These are phyloP conservation scores for Mya arenaria DNA, from an alignment of 1,140 invertebrate species.

Conservation along the genomic window DNA sequence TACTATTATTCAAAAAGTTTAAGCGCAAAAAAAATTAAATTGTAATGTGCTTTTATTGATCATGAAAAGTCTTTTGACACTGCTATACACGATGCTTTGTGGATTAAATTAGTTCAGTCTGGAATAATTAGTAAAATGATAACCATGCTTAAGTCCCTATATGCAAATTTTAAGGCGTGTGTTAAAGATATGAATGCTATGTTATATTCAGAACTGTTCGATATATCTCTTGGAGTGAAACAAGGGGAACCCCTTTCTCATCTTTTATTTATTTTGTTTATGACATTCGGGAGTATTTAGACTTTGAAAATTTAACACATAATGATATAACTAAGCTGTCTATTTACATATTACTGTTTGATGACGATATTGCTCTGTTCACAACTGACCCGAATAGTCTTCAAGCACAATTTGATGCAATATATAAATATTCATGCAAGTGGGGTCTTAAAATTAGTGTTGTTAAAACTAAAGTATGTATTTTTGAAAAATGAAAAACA, in stretches of 20 bases:
- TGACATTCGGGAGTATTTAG: conserved; percentile 18
- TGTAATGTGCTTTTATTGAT: no score
- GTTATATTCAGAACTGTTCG: not conserved
- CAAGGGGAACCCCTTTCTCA: conserved; percentile 28
- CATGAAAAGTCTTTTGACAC: no score
- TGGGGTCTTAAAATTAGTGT: conserved; percentile 7
- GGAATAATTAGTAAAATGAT: no score
- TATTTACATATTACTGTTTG: conserved; percentile 29
- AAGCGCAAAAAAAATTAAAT: no score
- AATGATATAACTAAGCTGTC: conserved; percentile 3
- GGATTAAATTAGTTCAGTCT: no score
- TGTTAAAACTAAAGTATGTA: conserved; percentile 15
- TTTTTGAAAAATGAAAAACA: not conserved
- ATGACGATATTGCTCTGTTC: conserved; percentile 36
- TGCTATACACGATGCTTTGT: no score
- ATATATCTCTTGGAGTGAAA: not conserved
- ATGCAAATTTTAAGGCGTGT: no score
- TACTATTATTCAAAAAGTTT: no score
- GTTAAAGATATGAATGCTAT: no score
- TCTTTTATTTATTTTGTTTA: conserved; percentile 26
- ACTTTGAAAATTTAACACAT: conserved; percentile 1
- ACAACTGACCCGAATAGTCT: conserved; percentile 1
- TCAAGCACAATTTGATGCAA: conserved; percentile 17
- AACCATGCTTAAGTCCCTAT: no score
- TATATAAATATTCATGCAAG: conserved; percentile 4